Evolutionary conservation across 2,113 vertebrate species (phyloP).

Genomic region (Eira barbara): DNA sequence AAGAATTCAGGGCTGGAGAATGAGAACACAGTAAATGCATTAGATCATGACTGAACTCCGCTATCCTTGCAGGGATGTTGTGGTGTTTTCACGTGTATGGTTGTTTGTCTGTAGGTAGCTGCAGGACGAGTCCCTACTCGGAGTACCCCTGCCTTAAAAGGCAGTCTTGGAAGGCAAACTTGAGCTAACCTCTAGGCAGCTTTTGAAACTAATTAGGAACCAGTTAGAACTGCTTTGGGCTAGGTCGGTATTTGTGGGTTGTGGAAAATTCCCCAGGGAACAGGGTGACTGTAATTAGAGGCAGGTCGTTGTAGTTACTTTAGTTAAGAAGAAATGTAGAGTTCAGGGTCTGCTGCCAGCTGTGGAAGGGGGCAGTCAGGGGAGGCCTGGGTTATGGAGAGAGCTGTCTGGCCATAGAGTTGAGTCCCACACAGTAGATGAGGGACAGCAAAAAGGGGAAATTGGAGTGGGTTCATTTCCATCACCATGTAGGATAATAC

Average conservation of each 20-base stretch:
- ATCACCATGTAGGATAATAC: not conserved
- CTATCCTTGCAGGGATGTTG: not conserved
- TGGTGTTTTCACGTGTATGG: not conserved
- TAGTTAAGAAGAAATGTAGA: constrained; percentile 33
- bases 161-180: constrained; percentile 35
- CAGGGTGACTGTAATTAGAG: constrained; percentile 73
- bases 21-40: not conserved
- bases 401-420: accelerated
- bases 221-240: constrained; percentile 62
- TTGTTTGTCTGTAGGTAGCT: not conserved
- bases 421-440: accelerated
- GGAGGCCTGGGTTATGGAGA: not conserved
- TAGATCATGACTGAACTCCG: not conserved
- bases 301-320: constrained; percentile 58
- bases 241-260: constrained; percentile 66
- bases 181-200: constrained; percentile 56
- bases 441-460: not conserved
- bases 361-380: not conserved
- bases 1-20: not conserved
- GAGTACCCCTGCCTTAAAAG: not conserved
- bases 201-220: constrained; percentile 73
- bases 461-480: not conserved
- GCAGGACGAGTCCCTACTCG: not conserved
- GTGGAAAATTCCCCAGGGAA: constrained; percentile 56
- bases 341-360: constrained; percentile 1